Evolutionary conservation across 2,888 invertebrate species (phyloP), one percentile per base, ranked within the genome.

Genomic region (Zeuzera pyrina): DNA sequence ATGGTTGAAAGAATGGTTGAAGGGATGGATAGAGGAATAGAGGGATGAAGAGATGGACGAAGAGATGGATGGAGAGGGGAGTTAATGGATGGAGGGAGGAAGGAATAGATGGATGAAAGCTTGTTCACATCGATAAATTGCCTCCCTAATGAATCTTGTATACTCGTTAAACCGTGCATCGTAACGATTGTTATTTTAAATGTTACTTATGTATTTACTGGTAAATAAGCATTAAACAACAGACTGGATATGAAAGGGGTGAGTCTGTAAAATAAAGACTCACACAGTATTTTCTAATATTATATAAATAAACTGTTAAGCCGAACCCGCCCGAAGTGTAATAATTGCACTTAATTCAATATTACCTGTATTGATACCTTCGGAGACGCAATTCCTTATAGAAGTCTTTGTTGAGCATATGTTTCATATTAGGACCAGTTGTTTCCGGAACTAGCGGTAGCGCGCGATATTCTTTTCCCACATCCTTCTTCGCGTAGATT

Each of bases 361-460:
- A 15, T 35, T 44, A 88, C 84, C 79, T 67, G 54, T 88, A 88
- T 42, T 87, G 89, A 52, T 92, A 90, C 2, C 92, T 91, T 47
- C 92, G 84, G 1, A 92, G 84, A 41, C 87, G 79, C 27, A 92
- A 65, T 54, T 91, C 91, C 43, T 87, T 89, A 52, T 91, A 91
- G 53, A 91, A 85, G 63, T 91, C 91, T 43, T 85, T 87, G 2
- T 84, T 84, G 0, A 86, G 69, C 50, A 91, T 51, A 27, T 84
- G 78, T 21, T 85, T 78, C 23, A 78, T 53, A 33, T 79, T 78
- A 7, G 78, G 69, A 36, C 78, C 62, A 23, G 62, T 58, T 1
- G 45, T 57, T 39, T 68, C 78, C 1, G 73, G 66, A 15, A 74
- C 49, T 4, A 81, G 52, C 2, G 77, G 76, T 1, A 86, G 60